Base-by-base conservation (phyloP, 2,888 invertebrate species). In the Limnephilus rhombicus region DNA sequence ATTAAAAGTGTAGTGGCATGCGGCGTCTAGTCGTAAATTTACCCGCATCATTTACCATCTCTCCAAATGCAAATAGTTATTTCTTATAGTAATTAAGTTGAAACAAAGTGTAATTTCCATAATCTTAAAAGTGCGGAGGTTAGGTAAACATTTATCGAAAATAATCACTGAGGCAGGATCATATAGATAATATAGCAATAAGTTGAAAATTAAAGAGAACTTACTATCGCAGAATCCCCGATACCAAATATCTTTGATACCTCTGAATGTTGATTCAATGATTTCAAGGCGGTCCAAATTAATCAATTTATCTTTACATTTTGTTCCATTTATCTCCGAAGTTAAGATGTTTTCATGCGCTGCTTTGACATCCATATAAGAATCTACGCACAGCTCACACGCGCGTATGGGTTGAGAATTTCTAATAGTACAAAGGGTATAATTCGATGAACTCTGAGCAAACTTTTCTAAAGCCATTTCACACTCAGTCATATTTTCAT, bases 191-290 rank as follows among this genome's bases (percentile, higher is more conserved):
- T 68, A 9, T 9, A 68, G 24, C 68, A 68, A 9, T 68, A 68
- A 68, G 68, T 24, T 68, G 9, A 68, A 85, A 85, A 91, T 13
- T 9, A 92, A 89, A 29, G 80, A 90, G 85, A 90, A 94, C 95
- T 94, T 95, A 97, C 97, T 96, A 95, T 96, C 95, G 95, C 97
- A 97, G 94, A 97, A 96, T 90, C 97, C 97, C 94, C 96, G 96
- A 45, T 95, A 94, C 97, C 97, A 97, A 93, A 97, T 95, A 94
- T 95, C 94, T 92, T 95, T 94, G 94, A 96, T 96, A 94, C 96
- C 96, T 86, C 96, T 94, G 95, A 97, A 96, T 93, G 97, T 96
- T 92, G 96, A 96, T 93, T 96, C 94, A 37, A 97, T 95, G 89
- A 97, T 96, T 95, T 97, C 96, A 91, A 97, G 94, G 94, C 97